Percentiles rank a stretch among this genome's conserved stretches.
Conservation (phyloP, 1,140 invertebrate species). For the Papilio glaucus region DNA sequence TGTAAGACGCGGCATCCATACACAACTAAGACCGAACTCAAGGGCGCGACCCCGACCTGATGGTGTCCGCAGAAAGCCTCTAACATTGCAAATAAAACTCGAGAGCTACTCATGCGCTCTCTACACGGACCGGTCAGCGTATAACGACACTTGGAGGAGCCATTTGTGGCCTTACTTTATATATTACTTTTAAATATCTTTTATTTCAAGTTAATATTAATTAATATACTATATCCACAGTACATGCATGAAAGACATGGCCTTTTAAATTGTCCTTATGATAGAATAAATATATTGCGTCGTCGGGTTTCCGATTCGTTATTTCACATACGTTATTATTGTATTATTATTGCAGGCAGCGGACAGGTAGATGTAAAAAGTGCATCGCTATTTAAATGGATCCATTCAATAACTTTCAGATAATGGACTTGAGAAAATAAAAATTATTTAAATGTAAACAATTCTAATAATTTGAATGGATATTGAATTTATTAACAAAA, state of each 20-base stretch:
- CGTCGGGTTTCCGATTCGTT: too few relatives aligned
- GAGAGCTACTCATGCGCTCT: neutral
- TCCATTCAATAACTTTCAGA: too few relatives aligned
- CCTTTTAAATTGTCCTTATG: neutral
- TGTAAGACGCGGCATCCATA: constrained; percentile 19
- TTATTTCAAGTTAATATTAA: neutral
- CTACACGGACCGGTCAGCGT: neutral
- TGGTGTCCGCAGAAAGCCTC: constrained; percentile 5
- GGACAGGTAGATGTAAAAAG: too few relatives aligned
- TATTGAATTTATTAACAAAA: too few relatives aligned
- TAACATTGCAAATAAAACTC: constrained; percentile 5
- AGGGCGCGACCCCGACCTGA: constrained; percentile 18
- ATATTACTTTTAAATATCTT: neutral
- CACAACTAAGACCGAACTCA: neutral
- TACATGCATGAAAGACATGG: neutral
- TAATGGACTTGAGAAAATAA: too few relatives aligned
- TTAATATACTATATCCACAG: neutral
- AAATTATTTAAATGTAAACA: too few relatives aligned
- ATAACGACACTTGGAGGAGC: neutral
- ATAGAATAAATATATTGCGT: neutral
- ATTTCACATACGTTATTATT: too few relatives aligned
- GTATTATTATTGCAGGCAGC: too few relatives aligned
- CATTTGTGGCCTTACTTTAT: neutral
- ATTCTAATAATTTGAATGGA: too few relatives aligned
- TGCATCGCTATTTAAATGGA: too few relatives aligned